Conservation (phyloP, 2,113 vertebrate genomes). For the Geococcyx californianus region DNA sequence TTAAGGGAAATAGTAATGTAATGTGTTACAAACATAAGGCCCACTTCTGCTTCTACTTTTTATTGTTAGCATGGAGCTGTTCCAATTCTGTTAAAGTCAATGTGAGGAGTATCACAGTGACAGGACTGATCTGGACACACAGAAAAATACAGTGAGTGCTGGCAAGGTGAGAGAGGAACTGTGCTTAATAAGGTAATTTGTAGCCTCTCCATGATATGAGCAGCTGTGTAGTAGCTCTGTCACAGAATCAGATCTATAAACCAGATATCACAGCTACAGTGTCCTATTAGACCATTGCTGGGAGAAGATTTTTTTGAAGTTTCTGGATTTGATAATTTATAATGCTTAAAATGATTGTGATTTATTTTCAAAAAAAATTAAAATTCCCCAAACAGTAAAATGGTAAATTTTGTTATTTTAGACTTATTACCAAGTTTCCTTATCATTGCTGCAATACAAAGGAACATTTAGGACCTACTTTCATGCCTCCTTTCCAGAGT, state of each 20-base stretch:
- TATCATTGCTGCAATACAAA: background rate
- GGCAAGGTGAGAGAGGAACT: slow-evolving; percentile 4
- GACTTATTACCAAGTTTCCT: background rate
- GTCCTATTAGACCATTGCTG: background rate
- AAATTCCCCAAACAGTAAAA: background rate
- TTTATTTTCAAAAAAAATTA: background rate
- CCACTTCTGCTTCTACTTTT: background rate
- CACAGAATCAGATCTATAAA: slow-evolving; percentile 4
- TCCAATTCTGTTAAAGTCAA: background rate
- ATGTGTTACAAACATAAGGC: background rate
- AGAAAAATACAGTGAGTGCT: slow-evolving; percentile 6
- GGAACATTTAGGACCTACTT: background rate
- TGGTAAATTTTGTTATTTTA: background rate
- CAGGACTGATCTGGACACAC: background rate
- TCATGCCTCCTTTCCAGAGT: background rate
- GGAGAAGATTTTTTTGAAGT: background rate
- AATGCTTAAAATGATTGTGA: background rate
- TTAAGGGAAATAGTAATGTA: slow-evolving; percentile 5
- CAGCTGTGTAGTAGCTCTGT: slow-evolving; percentile 16
- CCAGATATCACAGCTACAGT: background rate
- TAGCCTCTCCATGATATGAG: background rate
- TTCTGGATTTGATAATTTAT: background rate
- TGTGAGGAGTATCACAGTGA: background rate
- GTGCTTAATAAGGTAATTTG: background rate
- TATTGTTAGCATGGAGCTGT: background rate